Conservation (phyloP, 1,140 invertebrate genomes). For the Lepidurus apus region DNA sequence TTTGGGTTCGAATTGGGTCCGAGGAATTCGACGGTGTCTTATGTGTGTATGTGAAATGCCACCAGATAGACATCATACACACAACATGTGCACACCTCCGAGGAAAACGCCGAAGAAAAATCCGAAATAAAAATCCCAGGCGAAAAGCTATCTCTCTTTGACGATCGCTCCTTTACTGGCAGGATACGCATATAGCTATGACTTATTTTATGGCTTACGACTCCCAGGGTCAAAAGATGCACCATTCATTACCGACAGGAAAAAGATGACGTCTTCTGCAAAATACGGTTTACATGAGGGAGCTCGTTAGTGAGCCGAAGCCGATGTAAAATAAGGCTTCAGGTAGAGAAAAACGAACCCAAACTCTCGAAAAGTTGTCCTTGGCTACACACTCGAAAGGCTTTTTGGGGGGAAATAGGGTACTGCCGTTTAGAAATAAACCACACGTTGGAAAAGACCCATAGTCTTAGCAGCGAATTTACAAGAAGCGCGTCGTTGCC, state of each 20-base stretch:
- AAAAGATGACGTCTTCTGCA: conserved; percentile 6
- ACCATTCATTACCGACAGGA: neutral
- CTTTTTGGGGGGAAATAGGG: no score
- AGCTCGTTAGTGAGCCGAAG: neutral
- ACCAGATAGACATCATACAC: neutral
- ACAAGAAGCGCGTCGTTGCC: neutral
- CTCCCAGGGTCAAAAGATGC: neutral
- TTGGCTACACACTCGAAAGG: no score
- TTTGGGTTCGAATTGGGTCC: neutral
- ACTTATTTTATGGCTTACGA: conserved; percentile 1
- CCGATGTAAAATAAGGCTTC: no score
- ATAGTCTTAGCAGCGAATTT: no score
- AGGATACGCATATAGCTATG: neutral
- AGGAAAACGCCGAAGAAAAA: neutral
- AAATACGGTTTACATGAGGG: neutral
- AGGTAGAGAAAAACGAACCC: no score
- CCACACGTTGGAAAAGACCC: no score
- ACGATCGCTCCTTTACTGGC: neutral
- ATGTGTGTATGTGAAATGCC: conserved; percentile 9
- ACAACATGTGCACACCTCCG: neutral
- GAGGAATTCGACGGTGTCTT: neutral
- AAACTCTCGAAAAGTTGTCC: no score
- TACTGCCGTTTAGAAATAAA: no score
- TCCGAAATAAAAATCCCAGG: neutral
- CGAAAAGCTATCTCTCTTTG: neutral